Evolutionary conservation across 2,888 invertebrate genomes (phyloP).

Genomic region (Myopa tessellatipennis): DNA sequence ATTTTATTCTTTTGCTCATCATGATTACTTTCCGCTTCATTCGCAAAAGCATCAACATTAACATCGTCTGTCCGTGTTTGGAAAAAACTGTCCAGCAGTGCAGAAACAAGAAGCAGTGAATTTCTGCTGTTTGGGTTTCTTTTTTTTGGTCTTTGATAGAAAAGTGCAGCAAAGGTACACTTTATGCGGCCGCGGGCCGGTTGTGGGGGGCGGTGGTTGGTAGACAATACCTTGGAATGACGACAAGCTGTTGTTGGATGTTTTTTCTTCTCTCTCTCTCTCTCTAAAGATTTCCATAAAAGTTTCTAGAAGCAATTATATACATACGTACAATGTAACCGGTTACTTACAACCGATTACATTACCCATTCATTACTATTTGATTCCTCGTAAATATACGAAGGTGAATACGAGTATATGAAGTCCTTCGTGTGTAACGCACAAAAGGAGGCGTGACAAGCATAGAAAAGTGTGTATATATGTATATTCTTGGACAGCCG

Average conservation of each 20-base stretch:
- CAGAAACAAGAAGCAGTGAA: no score
- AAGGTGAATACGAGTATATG: neutral
- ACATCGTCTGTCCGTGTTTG: constrained; percentile 14
- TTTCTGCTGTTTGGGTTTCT: no score
- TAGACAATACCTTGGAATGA: no score
- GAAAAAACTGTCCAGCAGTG: no score
- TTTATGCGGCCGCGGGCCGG: neutral
- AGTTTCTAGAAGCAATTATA: no score
- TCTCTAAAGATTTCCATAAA: no score
- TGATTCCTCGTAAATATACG: neutral
- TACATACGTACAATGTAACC: neutral
- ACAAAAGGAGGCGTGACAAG: no score
- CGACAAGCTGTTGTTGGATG: no score
- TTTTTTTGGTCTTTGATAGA: constrained; percentile 1
- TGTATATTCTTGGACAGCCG: no score
- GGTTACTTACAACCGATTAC: neutral
- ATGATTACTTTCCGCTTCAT: constrained; percentile 33
- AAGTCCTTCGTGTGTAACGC: neutral
- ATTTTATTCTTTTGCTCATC: constrained; percentile 20
- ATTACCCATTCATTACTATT: neutral
- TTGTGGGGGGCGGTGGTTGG: no score
- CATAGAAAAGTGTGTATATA: no score
- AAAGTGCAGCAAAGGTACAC: neutral
- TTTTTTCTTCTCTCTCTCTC: no score
- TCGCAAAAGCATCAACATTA: constrained; percentile 19